These are phyloP conservation scores for Melopsittacus undulatus DNA, from an alignment of 2,797 vertebrate genomes.

Conservation along the genomic window DNA sequence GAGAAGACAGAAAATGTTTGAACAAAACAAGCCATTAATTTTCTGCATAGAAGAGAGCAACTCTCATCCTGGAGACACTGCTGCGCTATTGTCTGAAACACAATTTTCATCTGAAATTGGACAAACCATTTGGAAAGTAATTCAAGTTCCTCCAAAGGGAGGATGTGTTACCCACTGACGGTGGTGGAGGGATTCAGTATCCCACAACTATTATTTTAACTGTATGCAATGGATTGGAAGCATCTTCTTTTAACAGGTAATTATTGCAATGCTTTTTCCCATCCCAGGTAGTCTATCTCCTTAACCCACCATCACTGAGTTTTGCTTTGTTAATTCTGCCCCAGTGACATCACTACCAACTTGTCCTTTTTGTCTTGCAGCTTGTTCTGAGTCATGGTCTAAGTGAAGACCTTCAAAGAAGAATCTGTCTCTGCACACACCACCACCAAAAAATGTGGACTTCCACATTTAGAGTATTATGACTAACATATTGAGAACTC, in stretches of 20 bases:
- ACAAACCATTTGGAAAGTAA: constrained; percentile 20
- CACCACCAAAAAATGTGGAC: background rate
- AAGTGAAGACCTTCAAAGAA: background rate
- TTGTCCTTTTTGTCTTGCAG: background rate
- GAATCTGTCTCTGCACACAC: background rate
- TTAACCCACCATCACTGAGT: background rate
- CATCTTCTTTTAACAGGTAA: background rate
- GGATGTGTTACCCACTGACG: background rate
- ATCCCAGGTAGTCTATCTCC: background rate
- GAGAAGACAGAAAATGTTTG: constrained; percentile 25
- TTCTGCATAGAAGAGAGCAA: constrained; percentile 28
- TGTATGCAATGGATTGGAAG: background rate
- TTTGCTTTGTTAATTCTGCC: background rate
- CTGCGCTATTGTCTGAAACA: constrained; percentile 55
- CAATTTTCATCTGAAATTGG: constrained; percentile 40
- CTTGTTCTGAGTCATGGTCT: background rate
- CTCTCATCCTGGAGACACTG: constrained; percentile 16
- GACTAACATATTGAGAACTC: background rate
- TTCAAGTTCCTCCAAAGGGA: constrained; percentile 16
- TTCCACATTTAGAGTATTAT: background rate
- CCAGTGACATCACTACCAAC: background rate
- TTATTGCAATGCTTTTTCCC: background rate
- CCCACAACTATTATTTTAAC: background rate
- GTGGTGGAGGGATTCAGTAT: background rate
- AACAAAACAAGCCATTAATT: constrained; percentile 57